Base-by-base conservation (phyloP, 2,113 vertebrate genomes). In the Pachypanchax playfairii region DNA sequence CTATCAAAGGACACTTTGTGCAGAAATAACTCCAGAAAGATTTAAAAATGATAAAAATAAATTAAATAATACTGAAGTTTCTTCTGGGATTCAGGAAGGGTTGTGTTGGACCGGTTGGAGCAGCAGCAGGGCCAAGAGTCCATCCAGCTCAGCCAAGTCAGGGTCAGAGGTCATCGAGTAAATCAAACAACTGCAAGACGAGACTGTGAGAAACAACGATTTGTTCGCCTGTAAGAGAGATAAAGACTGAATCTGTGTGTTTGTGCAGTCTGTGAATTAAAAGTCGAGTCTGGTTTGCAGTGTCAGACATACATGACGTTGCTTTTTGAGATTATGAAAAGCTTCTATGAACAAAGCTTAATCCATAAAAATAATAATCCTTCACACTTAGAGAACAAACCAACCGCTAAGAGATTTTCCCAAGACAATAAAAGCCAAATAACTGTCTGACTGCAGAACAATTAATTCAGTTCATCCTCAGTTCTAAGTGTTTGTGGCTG, bases 151-250 rank as follows among this genome's bases (percentile, higher is more conserved):
- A 68, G 60, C 62, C 56, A 73, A 55, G 64, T 50, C 43, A 5
- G 75, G 83, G 79, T 85, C 80, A 85, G 41, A 89, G 84, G 79
- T 63, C 83, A 75, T 2, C 0, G 26, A 79, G 68, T 75, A 87
- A 86, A 79, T 87, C 79, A 85, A 87, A 88, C 79, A 87, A 86
- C 68, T 61, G 77, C 59, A 33, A 77, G 74, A 76, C 56, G 25
- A 82, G 80, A 84, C 80, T 82, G 87, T 90, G 89, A 89, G 85
- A 88, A 89, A 84, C 70, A 83, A 26, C 1, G 1, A 39, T 69
- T 39, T 42, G 39, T 65, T 49, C 46, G 15, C 48, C 48, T 13
- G 28, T n/a, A 28, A 29, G 14, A 39, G 9, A 47, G 24, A 66
- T 51, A 12, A 28, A 62, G 18, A 58, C 43, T 50, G 29, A 41